Base-by-base conservation (phyloP, 2,113 vertebrate species). In the Gadus chalcogrammus region DNA sequence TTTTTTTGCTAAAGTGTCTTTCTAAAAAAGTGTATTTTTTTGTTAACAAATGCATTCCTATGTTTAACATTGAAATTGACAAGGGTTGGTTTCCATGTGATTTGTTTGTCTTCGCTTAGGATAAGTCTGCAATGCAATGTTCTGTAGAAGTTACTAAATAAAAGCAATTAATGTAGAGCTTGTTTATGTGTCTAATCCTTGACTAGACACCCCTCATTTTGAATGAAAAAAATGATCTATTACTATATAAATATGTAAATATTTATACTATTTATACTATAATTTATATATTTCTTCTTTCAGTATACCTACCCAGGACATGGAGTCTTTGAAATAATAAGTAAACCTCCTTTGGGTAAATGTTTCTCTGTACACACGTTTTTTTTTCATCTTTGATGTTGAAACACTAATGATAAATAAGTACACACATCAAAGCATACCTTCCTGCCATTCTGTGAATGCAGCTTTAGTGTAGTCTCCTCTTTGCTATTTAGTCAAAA, bases 41-140 rank as follows among this genome's bases (percentile, higher is more conserved):
- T 77, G 65, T 77, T 80, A 70, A 24, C 28, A 31, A 69, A 15
- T 58, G 28, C 18, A 35, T 73, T 74, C 22, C 60, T 20, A 27
- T 67, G 13, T 15, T 55, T 53, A 15, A 31, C 16, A 15, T 7
- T 8, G 5, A 15, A 1, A 63, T 64, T 8, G 4, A 27, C 13
- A 67, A 55, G 22, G 16, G 0, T n/a, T 31, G 27, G 12, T 24
- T n/a, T 58, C 3, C n/a, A 58, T 7, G 55, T 58, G 16, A 0
- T 58, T 17, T 58, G n/a, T n/a, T 48, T 48, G 42, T 48, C 42
- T 48, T 48, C 2, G 8, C 31, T 35, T 5, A 35, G 5, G 31
- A 5, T 35, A 5, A 35, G 31, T 35, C 31, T 35, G 31, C 31
- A 35, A n/a, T n/a, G 15, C n/a, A 59, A 59, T 18, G 15, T 59